phyloP scores from a whole-genome alignment of 2,888 invertebrate species.

The Abscondita cerata region DNA sequence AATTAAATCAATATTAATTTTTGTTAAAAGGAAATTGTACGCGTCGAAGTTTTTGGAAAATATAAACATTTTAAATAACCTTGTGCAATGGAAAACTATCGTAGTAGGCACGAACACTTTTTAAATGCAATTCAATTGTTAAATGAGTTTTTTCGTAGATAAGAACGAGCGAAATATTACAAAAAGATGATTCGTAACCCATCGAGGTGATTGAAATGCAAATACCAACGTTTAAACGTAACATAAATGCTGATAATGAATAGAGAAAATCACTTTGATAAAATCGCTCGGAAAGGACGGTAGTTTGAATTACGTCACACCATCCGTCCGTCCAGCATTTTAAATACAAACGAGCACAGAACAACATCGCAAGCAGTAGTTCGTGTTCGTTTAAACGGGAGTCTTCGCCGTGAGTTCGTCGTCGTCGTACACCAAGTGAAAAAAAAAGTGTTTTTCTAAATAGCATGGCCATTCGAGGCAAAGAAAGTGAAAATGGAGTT shows the following conservation, averaged over 20 bases:
- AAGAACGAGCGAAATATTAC: no score
- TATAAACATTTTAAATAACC: no score
- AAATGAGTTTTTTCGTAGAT: no score
- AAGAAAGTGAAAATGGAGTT: slow-evolving; percentile 30
- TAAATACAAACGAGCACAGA: slow-evolving; percentile 13
- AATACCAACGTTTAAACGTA: slow-evolving; percentile 11
- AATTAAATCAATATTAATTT: no score
- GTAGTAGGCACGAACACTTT: no score
- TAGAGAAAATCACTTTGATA: slow-evolving; percentile 20
- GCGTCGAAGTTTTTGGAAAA: no score
- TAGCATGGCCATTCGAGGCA: slow-evolving; percentile 27
- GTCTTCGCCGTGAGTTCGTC: slow-evolving; percentile 17
- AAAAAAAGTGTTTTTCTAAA: neutral
- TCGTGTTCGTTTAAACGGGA: slow-evolving; percentile 18
- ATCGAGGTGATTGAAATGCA: slow-evolving; percentile 10
- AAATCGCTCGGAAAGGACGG: slow-evolving; percentile 21
- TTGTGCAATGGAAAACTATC: no score
- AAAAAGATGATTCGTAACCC: no score
- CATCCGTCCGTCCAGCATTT: slow-evolving; percentile 13
- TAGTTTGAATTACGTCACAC: slow-evolving; percentile 20
- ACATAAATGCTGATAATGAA: slow-evolving; percentile 21
- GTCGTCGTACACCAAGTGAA: slow-evolving; percentile 11
- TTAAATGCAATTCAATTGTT: no score
- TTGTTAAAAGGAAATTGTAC: no score
- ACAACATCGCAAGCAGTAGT: neutral